Base-by-base conservation (phyloP, 2,113 vertebrate species). In the Suncus etruscus region DNA sequence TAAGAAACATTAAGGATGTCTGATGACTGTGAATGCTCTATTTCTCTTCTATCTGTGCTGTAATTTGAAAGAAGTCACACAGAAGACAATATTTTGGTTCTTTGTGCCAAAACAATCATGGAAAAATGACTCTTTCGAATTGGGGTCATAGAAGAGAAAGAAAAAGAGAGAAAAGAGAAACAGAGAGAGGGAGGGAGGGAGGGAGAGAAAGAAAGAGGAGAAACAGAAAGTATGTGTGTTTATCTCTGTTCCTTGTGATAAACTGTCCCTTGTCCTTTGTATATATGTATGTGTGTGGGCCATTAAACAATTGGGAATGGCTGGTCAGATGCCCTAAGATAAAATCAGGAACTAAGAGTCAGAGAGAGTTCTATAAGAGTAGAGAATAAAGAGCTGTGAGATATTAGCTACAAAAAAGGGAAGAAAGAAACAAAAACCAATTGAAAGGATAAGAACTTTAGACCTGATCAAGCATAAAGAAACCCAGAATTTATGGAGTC, bases 361-460 rank as follows among this genome's bases (percentile, higher is more conserved):
- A 6, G 25, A 54, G 6, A 76, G 69, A 73, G 32, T 87, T 70
- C n/a, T 51, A 5, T 4, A 16, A 70, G 90, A 80, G 27, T 72
- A 8, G 51, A 89, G 29, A 24, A 86, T 27, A 6, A 70, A 83
- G 27, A 51, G 48, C 68, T 78, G 27, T 83, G 74, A 1, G 16
- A 20, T 29, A 63, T 9, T 50, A 85, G 68, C 72, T 94, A 91
- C 48, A 86, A 86, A 94, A 75, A 14, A 39, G n/a, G 87, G 87
- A 89, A 48, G 72, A 61, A 58, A 94, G 63, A 83, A 91, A 86
- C 61, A 39, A 90, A 94, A 87, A 69, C 91, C 54, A 48, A 47
- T 0, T 15, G 45, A 18, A 65, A 24, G 48, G 39, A 32, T 74
- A 89, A 50, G 39, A 80, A 78, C 73, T 79, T 48, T 27, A 76